Percentiles rank a stretch among this genome's conserved stretches.
phyloP scores from a whole-genome alignment of 2,113 vertebrate genomes.

The Antechinus stuartii region DNA sequence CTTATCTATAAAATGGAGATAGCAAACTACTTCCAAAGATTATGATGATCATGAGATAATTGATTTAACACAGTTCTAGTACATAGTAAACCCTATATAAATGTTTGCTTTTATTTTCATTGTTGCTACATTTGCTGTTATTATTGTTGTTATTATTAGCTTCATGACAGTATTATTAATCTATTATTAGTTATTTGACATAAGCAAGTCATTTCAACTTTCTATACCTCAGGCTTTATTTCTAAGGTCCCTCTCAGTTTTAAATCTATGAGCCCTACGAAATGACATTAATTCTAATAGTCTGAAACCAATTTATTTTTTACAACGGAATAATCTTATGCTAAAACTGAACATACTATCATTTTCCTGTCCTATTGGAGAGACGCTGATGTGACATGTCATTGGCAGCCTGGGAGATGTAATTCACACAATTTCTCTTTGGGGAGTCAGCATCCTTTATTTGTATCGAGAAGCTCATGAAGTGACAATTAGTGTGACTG shows the following conservation, averaged over 20 bases:
- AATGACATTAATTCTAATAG: not conserved
- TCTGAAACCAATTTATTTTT: not conserved
- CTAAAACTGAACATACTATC: not conserved
- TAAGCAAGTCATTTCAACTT: not conserved
- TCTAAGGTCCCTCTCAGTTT: slow-evolving; percentile 37
- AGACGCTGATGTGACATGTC: not conserved
- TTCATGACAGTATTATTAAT: not conserved
- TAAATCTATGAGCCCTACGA: slow-evolving; percentile 8
- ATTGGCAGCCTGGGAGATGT: not conserved
- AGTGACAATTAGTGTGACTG: not conserved
- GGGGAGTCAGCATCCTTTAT: not conserved
- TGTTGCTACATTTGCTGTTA: not conserved
- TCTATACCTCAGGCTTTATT: not conserved
- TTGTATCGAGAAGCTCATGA: not conserved
- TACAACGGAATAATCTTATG: not conserved
- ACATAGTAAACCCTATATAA: no score
- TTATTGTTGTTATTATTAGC: not conserved
- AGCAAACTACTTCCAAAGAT: no score
- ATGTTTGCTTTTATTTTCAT: no score
- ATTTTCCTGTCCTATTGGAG: not conserved
- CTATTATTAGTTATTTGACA: not conserved
- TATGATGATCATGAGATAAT: no score
- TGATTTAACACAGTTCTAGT: no score
- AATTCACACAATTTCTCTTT: not conserved
- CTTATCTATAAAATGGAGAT: no score